A percentile compares a stretch with the other conserved stretches of the same genome.
Evolutionary conservation across 1,140 invertebrate species (phyloP).

Genomic region (Chlorops oryzae): DNA sequence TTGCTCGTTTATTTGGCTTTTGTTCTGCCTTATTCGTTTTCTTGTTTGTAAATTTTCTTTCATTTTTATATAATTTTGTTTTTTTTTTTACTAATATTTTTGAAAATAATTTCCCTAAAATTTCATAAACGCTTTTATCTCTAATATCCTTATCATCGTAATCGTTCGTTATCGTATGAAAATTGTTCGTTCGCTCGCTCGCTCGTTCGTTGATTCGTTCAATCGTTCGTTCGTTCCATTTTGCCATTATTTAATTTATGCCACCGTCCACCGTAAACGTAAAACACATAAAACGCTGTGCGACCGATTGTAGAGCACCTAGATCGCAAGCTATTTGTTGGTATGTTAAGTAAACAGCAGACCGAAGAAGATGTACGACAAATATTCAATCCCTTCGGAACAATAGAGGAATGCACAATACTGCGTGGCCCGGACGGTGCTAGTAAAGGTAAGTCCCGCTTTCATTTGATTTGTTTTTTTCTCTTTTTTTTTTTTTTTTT

Average conservation of each 20-base stretch:
- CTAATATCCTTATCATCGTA: too few relatives aligned
- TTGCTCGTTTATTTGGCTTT: constrained; percentile 3
- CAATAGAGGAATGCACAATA: constrained; percentile 99
- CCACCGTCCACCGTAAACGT: constrained; percentile 34
- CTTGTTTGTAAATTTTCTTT: constrained; percentile 6
- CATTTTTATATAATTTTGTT: background rate
- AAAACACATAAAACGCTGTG: too few relatives aligned
- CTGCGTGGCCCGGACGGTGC: constrained; percentile 92
- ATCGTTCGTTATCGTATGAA: too few relatives aligned
- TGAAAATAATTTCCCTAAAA: too few relatives aligned
- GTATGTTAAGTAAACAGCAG: constrained; percentile 99
- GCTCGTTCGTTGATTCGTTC: too few relatives aligned
- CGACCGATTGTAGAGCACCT: constrained; percentile 45
- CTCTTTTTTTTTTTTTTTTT: background rate
- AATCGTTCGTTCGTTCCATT: too few relatives aligned
- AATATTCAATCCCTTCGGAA: constrained; percentile 92
- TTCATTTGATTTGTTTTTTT: background rate
- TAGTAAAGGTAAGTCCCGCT: constrained; percentile 78
- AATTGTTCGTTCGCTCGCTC: too few relatives aligned
- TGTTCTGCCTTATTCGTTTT: constrained; percentile 10
- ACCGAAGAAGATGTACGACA: constrained; percentile 97
- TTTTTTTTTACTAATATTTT: background rate
- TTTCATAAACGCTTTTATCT: too few relatives aligned
- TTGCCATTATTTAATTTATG: too few relatives aligned
- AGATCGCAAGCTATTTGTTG: constrained; percentile 99